Percentiles rank a stretch among this genome's conserved stretches.
Evolutionary conservation across 2,888 invertebrate genomes (phyloP).

Genomic region (Herminia tarsipennalis): DNA sequence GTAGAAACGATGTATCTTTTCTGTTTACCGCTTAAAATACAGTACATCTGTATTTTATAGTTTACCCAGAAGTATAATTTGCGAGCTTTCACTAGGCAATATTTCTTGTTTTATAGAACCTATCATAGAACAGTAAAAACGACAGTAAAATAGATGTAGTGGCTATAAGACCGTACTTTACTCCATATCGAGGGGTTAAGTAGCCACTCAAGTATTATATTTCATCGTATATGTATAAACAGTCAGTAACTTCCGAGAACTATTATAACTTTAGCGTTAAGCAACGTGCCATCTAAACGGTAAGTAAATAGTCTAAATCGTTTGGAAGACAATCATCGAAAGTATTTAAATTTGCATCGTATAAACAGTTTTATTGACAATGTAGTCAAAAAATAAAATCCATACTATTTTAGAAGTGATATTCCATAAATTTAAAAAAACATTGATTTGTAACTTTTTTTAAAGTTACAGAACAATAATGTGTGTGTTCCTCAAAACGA

Average conservation of each 20-base stretch:
- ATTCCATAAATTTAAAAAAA: too few relatives aligned
- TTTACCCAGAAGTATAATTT: conserved; percentile 16
- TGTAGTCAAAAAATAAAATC: too few relatives aligned
- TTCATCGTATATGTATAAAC: background rate
- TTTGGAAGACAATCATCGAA: background rate
- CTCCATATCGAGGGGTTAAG: conserved; percentile 7
- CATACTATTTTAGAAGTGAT: too few relatives aligned
- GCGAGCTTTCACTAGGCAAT: conserved; percentile 19
- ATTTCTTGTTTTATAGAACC: conserved; percentile 32
- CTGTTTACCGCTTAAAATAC: conserved; percentile 5
- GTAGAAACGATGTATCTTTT: background rate
- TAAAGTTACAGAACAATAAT: too few relatives aligned
- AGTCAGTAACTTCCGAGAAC: background rate
- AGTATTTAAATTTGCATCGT: background rate
- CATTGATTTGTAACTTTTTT: too few relatives aligned
- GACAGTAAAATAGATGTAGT: conserved; percentile 23
- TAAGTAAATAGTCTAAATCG: background rate
- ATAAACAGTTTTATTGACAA: too few relatives aligned
- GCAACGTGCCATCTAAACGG: background rate
- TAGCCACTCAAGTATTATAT: conserved; percentile 9
- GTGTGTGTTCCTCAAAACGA: too few relatives aligned
- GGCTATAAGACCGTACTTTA: conserved; percentile 22
- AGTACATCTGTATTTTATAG: conserved; percentile 29
- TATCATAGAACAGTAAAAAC: conserved; percentile 25
- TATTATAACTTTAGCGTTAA: conserved; percentile 6